Conservation (phyloP, 2,888 invertebrate species). For the Lottia scabra region DNA sequence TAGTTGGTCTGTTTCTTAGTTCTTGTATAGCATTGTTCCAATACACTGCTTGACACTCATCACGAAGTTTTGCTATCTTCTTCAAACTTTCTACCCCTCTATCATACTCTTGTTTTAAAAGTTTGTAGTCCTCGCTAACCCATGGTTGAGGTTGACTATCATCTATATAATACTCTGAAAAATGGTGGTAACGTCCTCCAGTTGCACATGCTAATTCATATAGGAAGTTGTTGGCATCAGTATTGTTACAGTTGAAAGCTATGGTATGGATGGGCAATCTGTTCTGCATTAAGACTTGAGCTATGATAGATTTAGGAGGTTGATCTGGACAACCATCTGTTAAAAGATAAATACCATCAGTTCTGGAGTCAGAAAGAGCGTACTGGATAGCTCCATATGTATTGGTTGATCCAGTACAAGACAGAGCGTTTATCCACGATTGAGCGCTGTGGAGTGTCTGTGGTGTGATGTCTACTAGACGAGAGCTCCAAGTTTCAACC, state of each 20-base stretch:
- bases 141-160: conserved; percentile 58
- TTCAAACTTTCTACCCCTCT: conserved; percentile 60
- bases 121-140: conserved; percentile 67
- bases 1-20: conserved; percentile 41
- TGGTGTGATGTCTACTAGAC: conserved; percentile 66
- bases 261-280: conserved; percentile 68
- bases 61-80: conserved; percentile 61
- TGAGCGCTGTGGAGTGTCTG: conserved; percentile 62
- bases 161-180: conserved; percentile 60
- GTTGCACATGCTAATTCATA: conserved; percentile 64
- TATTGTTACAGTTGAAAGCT: conserved; percentile 69
- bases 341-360: conserved; percentile 68
- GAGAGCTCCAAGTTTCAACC: conserved; percentile 63
- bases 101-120: conserved; percentile 62
- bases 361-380: conserved; percentile 64
- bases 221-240: conserved; percentile 67
- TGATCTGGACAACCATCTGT: conserved; percentile 69
- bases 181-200: conserved; percentile 68
- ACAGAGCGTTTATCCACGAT: conserved; percentile 61
- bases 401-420: conserved; percentile 68
- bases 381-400: conserved; percentile 66
- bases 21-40: conserved; percentile 60
- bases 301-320: conserved; percentile 67
- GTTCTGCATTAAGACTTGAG: conserved; percentile 66
- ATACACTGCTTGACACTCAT: conserved; percentile 64